Percentiles rank a stretch among this genome's conserved stretches.
Conservation (phyloP, 2,113 vertebrate species). For the Gobiocypris rarus region DNA sequence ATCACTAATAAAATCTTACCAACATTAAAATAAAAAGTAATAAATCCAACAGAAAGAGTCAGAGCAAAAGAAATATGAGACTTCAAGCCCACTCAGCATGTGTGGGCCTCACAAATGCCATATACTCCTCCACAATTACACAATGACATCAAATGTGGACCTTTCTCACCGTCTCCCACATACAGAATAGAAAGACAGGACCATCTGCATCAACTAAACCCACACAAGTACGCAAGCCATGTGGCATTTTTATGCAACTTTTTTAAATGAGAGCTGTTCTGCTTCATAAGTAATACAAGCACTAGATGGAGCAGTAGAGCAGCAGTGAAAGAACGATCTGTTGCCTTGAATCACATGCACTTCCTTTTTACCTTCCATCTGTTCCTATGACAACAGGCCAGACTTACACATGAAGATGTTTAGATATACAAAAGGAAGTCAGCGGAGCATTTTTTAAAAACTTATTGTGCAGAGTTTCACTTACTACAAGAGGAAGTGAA, state of each 20-base stretch:
- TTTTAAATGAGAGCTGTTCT: background rate
- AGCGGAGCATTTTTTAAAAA: background rate
- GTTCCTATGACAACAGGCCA: conserved; percentile 44
- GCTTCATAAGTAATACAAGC: background rate
- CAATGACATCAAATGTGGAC: background rate
- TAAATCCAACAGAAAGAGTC: background rate
- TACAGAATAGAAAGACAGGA: background rate
- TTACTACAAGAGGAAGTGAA: background rate
- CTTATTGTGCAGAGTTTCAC: background rate
- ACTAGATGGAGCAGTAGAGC: conserved; percentile 16
- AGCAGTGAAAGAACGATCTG: background rate
- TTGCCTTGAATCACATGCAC: background rate
- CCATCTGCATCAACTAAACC: conserved; percentile 20
- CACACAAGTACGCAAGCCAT: background rate
- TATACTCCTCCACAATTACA: background rate
- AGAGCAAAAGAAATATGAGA: background rate
- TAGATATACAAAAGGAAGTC: conserved; percentile 3
- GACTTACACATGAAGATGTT: background rate
- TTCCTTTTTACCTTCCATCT: background rate
- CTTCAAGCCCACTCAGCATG: background rate
- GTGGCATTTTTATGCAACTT: background rate
- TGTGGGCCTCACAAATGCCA: background rate
- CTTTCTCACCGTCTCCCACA: background rate
- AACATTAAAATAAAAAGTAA: background rate
- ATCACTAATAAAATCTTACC: background rate